A percentile compares a stretch with the other conserved stretches of the same genome.
Evolutionary conservation across 2,113 vertebrate genomes (phyloP).

Genomic region (Lophochroa leadbeateri): DNA sequence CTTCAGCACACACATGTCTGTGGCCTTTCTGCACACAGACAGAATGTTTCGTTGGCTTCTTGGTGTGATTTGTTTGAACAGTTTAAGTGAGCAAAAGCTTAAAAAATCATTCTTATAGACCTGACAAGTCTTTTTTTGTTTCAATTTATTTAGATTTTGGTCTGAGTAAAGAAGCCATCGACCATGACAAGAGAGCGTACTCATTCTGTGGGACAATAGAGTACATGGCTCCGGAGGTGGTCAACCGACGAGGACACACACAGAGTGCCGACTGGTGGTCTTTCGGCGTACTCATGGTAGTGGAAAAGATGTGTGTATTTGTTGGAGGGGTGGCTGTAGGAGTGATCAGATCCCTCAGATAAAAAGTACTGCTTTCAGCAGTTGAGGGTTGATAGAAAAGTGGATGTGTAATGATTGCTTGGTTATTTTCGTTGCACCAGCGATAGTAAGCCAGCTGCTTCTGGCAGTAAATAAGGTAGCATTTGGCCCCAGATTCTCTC

Average conservation of each 20-base stretch:
- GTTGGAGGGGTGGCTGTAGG: background rate
- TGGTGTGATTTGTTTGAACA: background rate
- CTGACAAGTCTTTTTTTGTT: background rate
- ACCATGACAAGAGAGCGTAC: slow-evolving; percentile 93
- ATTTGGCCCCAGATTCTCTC: background rate
- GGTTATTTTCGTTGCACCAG: background rate
- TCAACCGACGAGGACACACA: slow-evolving; percentile 92
- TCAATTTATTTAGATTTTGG: slow-evolving; percentile 85
- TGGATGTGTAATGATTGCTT: background rate
- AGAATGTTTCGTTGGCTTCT: background rate
- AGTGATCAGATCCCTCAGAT: background rate
- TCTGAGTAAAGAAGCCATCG: slow-evolving; percentile 94
- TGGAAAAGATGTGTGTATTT: background rate
- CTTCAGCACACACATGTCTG: fast-evolving
- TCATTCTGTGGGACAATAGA: slow-evolving; percentile 97
- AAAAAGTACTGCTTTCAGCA: background rate
- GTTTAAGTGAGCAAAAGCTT: background rate
- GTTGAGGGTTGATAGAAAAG: background rate
- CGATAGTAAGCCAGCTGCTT: background rate
- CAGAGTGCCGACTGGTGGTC: slow-evolving; percentile 99
- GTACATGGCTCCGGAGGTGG: slow-evolving; percentile 97
- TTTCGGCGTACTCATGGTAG: slow-evolving; percentile 94
- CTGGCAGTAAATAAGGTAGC: background rate
- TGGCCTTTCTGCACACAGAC: background rate
- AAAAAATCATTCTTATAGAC: background rate